These are phyloP conservation scores for Balaeniceps rex DNA, from an alignment of 2,113 vertebrate genomes.

Conservation along the genomic window DNA sequence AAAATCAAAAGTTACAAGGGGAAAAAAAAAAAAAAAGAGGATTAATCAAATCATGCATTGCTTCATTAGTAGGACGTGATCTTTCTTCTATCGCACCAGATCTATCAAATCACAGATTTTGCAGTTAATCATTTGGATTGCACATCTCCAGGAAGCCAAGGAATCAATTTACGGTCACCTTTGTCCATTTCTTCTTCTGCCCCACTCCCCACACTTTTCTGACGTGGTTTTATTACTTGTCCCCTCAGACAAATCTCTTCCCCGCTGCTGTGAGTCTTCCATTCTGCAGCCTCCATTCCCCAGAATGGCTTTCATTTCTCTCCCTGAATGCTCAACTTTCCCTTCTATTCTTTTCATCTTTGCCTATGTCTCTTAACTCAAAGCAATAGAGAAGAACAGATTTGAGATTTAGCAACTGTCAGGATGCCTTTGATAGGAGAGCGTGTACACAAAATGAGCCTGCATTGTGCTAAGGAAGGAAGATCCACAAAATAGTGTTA, in stretches of 20 bases:
- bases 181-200: slow-evolving; percentile 25
- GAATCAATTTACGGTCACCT: background rate
- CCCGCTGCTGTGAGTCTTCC: background rate
- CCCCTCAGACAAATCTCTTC: slow-evolving; percentile 27
- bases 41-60: background rate
- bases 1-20: background rate
- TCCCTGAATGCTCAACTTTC: slow-evolving; percentile 12
- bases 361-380: background rate
- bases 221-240: background rate
- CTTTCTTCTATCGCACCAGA: background rate
- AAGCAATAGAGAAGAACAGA: slow-evolving; percentile 23
- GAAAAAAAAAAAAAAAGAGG: background rate
- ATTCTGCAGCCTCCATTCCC: background rate
- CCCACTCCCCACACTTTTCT: background rate
- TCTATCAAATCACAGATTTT: slow-evolving; percentile 33
- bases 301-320: slow-evolving; percentile 38
- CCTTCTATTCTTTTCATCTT: slow-evolving; percentile 28
- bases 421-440: background rate
- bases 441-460: background rate
- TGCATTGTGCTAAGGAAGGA: background rate
- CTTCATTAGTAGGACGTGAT: slow-evolving; percentile 12
- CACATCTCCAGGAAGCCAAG: slow-evolving; percentile 12
- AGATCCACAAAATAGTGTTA: background rate
- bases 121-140: slow-evolving; percentile 38
- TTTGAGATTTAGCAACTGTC: slow-evolving; percentile 18